Conservation (phyloP, 1,140 invertebrate species). For the Philaenus spumarius region DNA sequence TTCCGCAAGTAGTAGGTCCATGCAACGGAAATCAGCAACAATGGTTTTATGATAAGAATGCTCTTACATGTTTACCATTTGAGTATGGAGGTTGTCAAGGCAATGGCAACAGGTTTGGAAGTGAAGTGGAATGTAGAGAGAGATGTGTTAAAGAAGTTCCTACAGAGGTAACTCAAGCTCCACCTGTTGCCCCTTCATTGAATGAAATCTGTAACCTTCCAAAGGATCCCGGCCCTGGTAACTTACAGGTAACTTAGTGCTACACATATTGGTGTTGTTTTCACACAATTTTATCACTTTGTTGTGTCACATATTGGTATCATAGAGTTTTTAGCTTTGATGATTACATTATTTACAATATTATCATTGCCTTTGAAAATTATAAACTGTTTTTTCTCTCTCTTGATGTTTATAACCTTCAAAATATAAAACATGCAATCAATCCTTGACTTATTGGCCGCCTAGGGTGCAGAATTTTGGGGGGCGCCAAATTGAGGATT, state of each 20-base stretch:
- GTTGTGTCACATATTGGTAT: too few species aligned
- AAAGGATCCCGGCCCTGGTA: constrained; percentile 64
- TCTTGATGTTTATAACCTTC: too few species aligned
- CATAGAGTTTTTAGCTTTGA: too few species aligned
- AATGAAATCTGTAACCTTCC: constrained; percentile 25
- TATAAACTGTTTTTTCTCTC: too few species aligned
- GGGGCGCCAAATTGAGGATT: too few species aligned
- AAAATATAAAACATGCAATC: too few species aligned
- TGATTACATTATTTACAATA: too few species aligned
- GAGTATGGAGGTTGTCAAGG: constrained; percentile 63
- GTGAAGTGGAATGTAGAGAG: constrained; percentile 41
- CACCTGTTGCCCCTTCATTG: constrained; percentile 2
- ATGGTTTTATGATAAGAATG: constrained; percentile 65
- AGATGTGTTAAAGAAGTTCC: constrained; percentile 27
- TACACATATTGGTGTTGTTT: too few species aligned
- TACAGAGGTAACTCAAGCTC: constrained; percentile 19
- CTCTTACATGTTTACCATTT: constrained; percentile 58
- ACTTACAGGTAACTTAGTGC: constrained; percentile 45
- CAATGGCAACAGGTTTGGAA: constrained; percentile 57
- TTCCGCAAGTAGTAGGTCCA: constrained; percentile 65
- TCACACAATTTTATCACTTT: too few species aligned
- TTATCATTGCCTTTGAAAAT: too few species aligned
- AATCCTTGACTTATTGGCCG: too few species aligned
- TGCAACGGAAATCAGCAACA: constrained; percentile 58
- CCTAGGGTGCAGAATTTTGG: too few species aligned